Evolutionary conservation across 53 echinoderm and acorn worm genomes (phyloP).

Genomic region (Crossaster papposus): DNA sequence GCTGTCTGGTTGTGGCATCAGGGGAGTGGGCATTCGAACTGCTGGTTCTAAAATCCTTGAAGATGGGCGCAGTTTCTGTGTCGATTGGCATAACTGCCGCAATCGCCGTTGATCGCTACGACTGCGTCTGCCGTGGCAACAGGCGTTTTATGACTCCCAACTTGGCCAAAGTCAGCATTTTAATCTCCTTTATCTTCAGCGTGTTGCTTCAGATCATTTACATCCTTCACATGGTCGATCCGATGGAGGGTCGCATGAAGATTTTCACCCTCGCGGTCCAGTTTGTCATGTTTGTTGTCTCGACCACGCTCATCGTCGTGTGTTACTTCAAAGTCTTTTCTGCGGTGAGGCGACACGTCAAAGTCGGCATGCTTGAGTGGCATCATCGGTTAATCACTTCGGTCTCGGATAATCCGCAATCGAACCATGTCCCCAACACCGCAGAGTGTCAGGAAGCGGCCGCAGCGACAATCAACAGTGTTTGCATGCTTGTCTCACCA

Average conservation of each 20-base stretch:
- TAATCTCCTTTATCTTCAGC: neutral
- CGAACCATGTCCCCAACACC: neutral
- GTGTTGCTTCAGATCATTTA: neutral
- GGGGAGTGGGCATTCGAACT: neutral
- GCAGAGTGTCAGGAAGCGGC: neutral
- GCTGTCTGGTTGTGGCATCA: neutral
- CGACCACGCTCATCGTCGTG: neutral
- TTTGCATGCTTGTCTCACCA: neutral
- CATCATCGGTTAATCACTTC: neutral
- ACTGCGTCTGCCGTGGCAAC: slow-evolving; percentile 24
- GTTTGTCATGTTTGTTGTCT: neutral
- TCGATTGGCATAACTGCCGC: slow-evolving; percentile 9
- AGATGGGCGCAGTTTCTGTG: neutral
- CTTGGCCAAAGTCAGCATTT: neutral
- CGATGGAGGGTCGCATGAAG: neutral
- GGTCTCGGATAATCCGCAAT: neutral
- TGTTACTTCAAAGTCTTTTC: slow-evolving; percentile 30
- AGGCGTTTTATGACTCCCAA: neutral
- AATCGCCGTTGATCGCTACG: slow-evolving; percentile 36
- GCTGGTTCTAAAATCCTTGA: neutral
- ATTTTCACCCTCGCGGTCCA: neutral
- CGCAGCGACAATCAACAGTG: neutral
- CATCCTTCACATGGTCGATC: neutral
- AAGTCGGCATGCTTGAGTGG: neutral
- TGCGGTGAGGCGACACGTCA: slow-evolving; percentile 11